Conservation (phyloP, 2,113 vertebrate genomes). For the Thinocorus orbignyianus region DNA sequence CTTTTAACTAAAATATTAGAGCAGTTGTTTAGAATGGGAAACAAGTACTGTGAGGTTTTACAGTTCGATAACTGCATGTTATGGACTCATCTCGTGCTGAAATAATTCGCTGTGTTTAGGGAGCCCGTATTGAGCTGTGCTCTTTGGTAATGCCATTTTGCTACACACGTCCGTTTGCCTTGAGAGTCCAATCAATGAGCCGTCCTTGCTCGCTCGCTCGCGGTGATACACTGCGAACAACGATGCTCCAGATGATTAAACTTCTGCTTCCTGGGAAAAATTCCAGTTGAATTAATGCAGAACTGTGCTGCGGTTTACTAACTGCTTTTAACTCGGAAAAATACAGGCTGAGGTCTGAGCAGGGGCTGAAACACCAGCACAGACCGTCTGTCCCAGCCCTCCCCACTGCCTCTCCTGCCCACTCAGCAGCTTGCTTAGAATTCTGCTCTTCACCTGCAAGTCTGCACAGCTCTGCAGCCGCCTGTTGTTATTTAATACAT, state of each 20-base stretch:
- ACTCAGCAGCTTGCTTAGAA: conserved; percentile 1
- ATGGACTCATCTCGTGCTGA: neutral
- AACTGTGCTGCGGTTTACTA: neutral
- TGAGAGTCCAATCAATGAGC: neutral
- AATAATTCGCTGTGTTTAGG: neutral
- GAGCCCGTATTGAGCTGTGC: rapidly evolving
- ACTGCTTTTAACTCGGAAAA: neutral
- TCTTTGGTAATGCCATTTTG: neutral
- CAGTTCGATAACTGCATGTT: neutral
- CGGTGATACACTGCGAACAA: neutral
- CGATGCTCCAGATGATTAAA: neutral
- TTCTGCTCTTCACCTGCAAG: conserved; percentile 49
- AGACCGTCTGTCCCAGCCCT: neutral
- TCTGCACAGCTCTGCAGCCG: conserved; percentile 36
- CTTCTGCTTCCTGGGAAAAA: neutral
- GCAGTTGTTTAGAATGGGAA: neutral
- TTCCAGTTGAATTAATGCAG: neutral
- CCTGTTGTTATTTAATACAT: conserved; percentile 30
- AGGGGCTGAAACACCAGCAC: neutral
- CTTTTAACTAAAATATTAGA: conserved; percentile 14
- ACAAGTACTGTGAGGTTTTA: neutral
- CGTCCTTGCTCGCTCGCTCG: rapidly evolving
- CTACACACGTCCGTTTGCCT: neutral
- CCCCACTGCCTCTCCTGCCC: neutral
- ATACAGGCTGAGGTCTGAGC: neutral